A percentile compares a stretch with the other conserved stretches of the same genome.
Evolutionary conservation across 2,113 vertebrate species (phyloP).

Genomic region (Spizaetus ornatus): DNA sequence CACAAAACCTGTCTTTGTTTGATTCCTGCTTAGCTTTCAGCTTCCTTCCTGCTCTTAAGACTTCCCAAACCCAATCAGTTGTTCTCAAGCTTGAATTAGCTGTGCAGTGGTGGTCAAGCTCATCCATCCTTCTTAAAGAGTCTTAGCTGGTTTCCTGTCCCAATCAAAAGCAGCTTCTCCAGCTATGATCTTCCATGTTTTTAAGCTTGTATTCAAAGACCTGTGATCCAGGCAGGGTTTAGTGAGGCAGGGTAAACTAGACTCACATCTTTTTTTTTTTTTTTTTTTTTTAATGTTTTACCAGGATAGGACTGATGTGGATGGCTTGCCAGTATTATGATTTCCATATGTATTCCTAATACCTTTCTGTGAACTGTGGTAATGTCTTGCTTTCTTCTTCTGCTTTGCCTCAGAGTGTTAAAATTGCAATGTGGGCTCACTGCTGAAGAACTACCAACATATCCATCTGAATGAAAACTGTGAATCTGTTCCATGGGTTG

Average conservation of each 20-base stretch:
- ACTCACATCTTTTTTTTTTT: neutral
- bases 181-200: accelerated
- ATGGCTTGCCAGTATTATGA: neutral
- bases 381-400: neutral
- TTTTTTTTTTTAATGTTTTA: neutral
- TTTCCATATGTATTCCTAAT: neutral
- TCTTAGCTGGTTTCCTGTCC: neutral
- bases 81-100: neutral
- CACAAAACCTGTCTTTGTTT: neutral
- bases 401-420: neutral
- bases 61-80: neutral
- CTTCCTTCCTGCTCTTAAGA: neutral
- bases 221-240: neutral
- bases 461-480: slow-evolving; percentile 10
- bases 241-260: neutral
- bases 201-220: neutral
- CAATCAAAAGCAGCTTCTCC: neutral
- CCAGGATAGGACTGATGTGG: neutral
- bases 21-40: neutral
- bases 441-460: neutral
- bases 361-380: neutral
- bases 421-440: neutral
- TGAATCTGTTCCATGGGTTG: neutral
- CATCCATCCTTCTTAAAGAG: neutral
- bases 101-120: neutral